Percentiles rank a stretch among this genome's conserved stretches.
phyloP scores from a whole-genome alignment of 2,113 vertebrate genomes.

The Sigmodon hispidus region DNA sequence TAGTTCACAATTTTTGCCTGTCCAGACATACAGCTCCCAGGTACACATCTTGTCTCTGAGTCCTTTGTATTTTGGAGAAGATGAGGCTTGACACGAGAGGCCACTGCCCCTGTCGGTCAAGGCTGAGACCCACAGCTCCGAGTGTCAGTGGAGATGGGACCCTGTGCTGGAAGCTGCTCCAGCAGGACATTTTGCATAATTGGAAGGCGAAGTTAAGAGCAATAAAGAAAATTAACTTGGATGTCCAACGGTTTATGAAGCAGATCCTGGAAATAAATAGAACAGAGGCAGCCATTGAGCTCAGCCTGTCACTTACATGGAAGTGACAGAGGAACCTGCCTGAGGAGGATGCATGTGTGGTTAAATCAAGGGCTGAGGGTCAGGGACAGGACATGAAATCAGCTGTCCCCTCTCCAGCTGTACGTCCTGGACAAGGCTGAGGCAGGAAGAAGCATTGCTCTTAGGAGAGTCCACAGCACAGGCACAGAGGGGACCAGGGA shows the following conservation, averaged over 20 bases:
- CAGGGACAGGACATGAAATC: neutral
- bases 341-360: accelerated
- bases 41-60: neutral
- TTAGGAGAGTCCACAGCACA: neutral
- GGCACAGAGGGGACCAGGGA: neutral
- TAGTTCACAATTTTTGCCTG: neutral
- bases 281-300: neutral
- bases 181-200: neutral
- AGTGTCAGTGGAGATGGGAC: neutral
- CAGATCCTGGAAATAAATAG: constrained; percentile 17
- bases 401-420: neutral
- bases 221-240: constrained; percentile 53
- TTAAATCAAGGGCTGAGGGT: neutral
- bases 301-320: neutral
- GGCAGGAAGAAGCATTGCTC: neutral
- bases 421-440: neutral
- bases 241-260: neutral
- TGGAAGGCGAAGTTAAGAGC: constrained; percentile 47
- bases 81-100: neutral
- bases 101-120: neutral
- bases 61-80: neutral
- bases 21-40: neutral
- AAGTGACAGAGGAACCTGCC: accelerated
- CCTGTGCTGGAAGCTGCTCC: neutral
- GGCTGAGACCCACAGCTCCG: constrained; percentile 14